A percentile compares a stretch with the other conserved stretches of the same genome.
Conservation (phyloP, 2,888 invertebrate species). For the Nowickia ferox region DNA sequence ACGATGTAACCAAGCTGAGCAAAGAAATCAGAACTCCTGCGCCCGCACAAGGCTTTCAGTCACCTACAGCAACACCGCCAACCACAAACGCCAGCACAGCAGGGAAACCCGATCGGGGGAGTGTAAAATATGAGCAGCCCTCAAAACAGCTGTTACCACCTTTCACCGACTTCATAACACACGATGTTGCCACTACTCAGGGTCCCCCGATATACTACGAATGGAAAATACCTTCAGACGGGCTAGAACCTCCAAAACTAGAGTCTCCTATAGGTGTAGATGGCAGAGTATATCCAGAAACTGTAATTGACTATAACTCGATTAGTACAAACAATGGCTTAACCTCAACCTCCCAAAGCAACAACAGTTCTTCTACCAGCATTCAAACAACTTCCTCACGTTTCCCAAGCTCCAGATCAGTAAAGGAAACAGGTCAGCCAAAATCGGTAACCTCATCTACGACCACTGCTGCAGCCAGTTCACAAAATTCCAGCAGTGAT, state of each 20-base stretch:
- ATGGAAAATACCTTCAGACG: slow-evolving; percentile 87
- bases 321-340: slow-evolving; percentile 76
- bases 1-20: slow-evolving; percentile 50
- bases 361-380: neutral
- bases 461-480: slow-evolving; percentile 52
- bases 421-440: slow-evolving; percentile 76
- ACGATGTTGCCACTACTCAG: slow-evolving; percentile 84
- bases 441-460: slow-evolving; percentile 77
- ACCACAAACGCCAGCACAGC: neutral
- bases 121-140: slow-evolving; percentile 73
- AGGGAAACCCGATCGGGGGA: slow-evolving; percentile 20
- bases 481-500: slow-evolving; percentile 9
- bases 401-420: slow-evolving; percentile 78
- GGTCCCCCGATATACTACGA: slow-evolving; percentile 87
- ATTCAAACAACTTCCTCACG: slow-evolving; percentile 62
- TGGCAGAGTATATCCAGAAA: slow-evolving; percentile 80
- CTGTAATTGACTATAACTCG: slow-evolving; percentile 75
- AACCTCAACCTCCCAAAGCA: slow-evolving; percentile 71
- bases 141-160: slow-evolving; percentile 84
- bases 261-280: slow-evolving; percentile 83
- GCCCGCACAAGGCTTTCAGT: slow-evolving; percentile 78
- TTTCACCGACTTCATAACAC: slow-evolving; percentile 83
- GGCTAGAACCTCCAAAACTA: slow-evolving; percentile 85
- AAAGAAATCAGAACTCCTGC: slow-evolving; percentile 77
- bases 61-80: slow-evolving; percentile 72